Evolutionary conservation across 2,113 vertebrate species (phyloP), one percentile per base, ranked within the genome.

Genomic region (Gallinago media): DNA sequence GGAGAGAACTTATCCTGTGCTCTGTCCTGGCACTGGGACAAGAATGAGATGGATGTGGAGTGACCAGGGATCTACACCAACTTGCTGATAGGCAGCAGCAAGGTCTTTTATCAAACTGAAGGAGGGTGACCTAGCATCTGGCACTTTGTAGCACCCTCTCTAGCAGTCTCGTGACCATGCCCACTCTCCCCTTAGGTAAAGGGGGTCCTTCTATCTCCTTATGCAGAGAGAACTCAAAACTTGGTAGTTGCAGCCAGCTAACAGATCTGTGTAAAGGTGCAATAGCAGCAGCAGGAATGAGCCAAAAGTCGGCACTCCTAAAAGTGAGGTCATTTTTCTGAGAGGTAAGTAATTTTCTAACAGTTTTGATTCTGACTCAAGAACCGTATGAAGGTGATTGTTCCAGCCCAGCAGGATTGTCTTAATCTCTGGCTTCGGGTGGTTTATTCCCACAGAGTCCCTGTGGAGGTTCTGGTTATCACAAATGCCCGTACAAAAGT

Each of bases 271-370:
- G 8, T 10, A 59, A 63, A 82, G 2, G 22, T 42, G 13, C 6
- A 25, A 7, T 27, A 38, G 21, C 31, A 66, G 59, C 36, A 74
- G 31, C 23, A 44, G 47, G 7, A 58, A 25, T 31, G 62, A 52
- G 8, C 15, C 31, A 26, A 12, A 36, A 40, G 17, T 10, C 46
- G 29, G 75, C 68, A 40, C 66, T 79, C 8, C 50, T 55, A 21
- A 15, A 55, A 55, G 31, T 13, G 14, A 17, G 17, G 6, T 11
- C 0, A 1, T n/a, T 22, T 23, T 38, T 76, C 52, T 32, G 38
- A 65, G n/a, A n/a, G 12, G 7, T 17, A 6, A 11, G 8, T 44
- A 0, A 1, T 40, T 50, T 47, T 42, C 32, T 22, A n/a, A 1
- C 3, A 38, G 38, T 15, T 65, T 62, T 42, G 11, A 20, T 84